phyloP scores from a whole-genome alignment of 2,113 vertebrate species.

The Sturnus vulgaris region DNA sequence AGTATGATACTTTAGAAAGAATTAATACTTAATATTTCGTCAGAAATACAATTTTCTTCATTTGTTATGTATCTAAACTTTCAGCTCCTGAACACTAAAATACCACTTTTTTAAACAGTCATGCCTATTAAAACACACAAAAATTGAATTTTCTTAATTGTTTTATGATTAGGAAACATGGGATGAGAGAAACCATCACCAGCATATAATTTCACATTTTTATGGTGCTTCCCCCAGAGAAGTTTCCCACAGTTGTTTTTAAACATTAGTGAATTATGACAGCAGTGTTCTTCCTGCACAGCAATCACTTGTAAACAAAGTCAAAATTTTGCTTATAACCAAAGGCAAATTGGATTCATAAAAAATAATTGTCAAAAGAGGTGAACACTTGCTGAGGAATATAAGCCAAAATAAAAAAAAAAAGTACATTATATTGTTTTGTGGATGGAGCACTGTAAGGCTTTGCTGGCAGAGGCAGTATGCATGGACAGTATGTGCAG shows the following conservation, averaged over 20 bases:
- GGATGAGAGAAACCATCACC: background rate
- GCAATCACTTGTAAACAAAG: background rate
- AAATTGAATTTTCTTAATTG: background rate
- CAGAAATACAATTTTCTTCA: background rate
- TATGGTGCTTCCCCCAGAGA: background rate
- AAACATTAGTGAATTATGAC: background rate
- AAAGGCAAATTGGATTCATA: background rate
- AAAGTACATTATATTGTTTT: background rate
- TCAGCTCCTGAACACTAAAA: background rate
- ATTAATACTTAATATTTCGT: background rate
- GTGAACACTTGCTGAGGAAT: background rate
- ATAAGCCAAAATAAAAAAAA: background rate
- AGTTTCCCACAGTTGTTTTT: background rate
- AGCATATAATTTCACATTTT: background rate
- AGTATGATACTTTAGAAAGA: background rate
- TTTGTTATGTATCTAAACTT: background rate
- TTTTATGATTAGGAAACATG: background rate
- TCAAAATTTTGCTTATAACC: background rate
- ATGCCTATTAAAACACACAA: background rate
- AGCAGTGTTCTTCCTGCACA: background rate
- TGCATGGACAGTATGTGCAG: background rate
- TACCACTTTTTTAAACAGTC: background rate
- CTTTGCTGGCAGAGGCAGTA: background rate
- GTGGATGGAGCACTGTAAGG: background rate
- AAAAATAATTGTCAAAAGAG: background rate